Evolutionary conservation across 2,797 vertebrate species (phyloP), one percentile per base, ranked within the genome.

Genomic region (Steatocranus sp.): DNA sequence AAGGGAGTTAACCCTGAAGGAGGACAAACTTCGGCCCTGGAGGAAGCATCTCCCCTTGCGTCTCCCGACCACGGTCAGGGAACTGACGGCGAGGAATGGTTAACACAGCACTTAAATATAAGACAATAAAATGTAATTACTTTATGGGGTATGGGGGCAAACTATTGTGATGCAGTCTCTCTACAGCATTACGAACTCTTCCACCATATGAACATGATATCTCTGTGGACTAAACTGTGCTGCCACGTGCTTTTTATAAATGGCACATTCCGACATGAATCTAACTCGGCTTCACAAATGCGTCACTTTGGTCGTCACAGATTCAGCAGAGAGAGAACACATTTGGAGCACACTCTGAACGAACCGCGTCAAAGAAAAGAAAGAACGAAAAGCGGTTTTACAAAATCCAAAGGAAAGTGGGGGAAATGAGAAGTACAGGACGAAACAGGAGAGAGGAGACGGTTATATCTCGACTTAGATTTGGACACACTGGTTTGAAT

Each of bases 131-230:
- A 32, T n/a, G 27, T 58, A 0, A 17, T 30, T 56, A 2, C 6
- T 56, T 30, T 58, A 58, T 3, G 53, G 53, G 51, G 12, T 53
- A 27, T 53, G 53, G 14, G 25, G 50, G 15, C 5, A 30, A 30
- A 6, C 25, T 17, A 56, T 6, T 56, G 15, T 30, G 25, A 56
- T 56, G 25, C 53, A 56, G 53, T 30, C 0, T 56, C 25, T 56
- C 53, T 30, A 6, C 25, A 54, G 25, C 25, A 27, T 27, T 54
- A 15, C 5, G 0, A 54, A 27, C 53, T 56, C 53, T 30, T 56
- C 53, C 53, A 56, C 3, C 15, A 56, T 30, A 14, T 30, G 25
- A 56, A 56, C 5, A 30, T 0, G 25, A 3, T 0, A 27, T 56
- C 53, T 30, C 14, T 56, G 53, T 56, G 53, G 53, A 30, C 14